Percentiles rank a stretch among this genome's conserved stretches.
These are phyloP conservation scores for Sclerodermus sp. DNA, from an alignment of 2,888 invertebrate genomes.

Conservation along the genomic window DNA sequence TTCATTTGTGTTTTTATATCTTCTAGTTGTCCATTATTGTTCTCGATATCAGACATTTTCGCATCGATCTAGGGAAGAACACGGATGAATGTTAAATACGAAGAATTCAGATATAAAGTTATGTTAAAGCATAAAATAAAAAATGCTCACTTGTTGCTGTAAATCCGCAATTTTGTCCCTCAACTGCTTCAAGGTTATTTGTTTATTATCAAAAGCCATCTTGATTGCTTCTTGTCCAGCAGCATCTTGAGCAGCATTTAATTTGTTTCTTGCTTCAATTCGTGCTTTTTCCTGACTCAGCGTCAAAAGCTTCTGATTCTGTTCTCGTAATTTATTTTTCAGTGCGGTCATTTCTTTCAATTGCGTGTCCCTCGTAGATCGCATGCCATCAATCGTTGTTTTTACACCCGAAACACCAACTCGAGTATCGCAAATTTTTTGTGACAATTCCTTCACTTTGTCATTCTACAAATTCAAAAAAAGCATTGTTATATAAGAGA, in stretches of 20 bases:
- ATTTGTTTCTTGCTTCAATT: slow-evolving; percentile 72
- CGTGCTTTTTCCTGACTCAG: slow-evolving; percentile 83
- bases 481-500: not conserved
- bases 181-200: slow-evolving; percentile 72
- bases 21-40: slow-evolving; percentile 75
- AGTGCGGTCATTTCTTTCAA: slow-evolving; percentile 83
- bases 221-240: slow-evolving; percentile 64
- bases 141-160: slow-evolving; percentile 62
- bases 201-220: slow-evolving; percentile 69
- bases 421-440: slow-evolving; percentile 80
- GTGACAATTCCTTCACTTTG: slow-evolving; percentile 76
- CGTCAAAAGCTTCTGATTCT: slow-evolving; percentile 78
- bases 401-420: slow-evolving; percentile 89
- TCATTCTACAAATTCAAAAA: slow-evolving; percentile 60
- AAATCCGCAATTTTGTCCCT: slow-evolving; percentile 75
- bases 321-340: slow-evolving; percentile 80
- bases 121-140: not conserved
- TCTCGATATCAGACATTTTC: slow-evolving; percentile 80
- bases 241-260: slow-evolving; percentile 59
- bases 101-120: not conserved
- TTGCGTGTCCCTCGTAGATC: slow-evolving; percentile 86
- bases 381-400: slow-evolving; percentile 95
- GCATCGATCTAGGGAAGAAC: slow-evolving; percentile 64
- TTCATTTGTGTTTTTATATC: slow-evolving; percentile 71
- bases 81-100: not conserved